phyloP scores from a whole-genome alignment of 2,113 vertebrate genomes.

The Syngnathus floridae region DNA sequence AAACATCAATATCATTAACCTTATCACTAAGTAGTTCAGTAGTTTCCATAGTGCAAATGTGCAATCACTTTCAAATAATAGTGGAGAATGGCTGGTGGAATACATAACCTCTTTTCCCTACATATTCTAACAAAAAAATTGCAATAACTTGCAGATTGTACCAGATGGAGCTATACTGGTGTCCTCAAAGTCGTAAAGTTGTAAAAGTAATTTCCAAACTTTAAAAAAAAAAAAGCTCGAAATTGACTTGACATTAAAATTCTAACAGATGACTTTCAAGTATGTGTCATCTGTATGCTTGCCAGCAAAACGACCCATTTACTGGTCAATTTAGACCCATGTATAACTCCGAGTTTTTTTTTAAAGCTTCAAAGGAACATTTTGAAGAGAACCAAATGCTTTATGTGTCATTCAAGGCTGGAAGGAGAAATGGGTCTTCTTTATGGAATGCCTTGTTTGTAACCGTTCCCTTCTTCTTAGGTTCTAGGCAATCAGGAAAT shows the following conservation, averaged over 20 bases:
- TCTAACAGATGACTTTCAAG: conserved; percentile 33
- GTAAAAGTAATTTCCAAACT: neutral
- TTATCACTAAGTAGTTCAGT: neutral
- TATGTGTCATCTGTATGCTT: conserved; percentile 52
- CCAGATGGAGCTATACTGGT: neutral
- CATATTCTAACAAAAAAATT: neutral
- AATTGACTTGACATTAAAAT: neutral
- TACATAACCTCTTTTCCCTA: neutral
- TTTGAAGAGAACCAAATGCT: conserved; percentile 37
- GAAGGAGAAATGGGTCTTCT: conserved; percentile 15
- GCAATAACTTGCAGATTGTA: neutral
- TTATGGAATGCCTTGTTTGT: conserved; percentile 10
- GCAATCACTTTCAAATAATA: neutral
- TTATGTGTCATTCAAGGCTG: conserved; percentile 32
- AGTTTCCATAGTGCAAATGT: neutral
- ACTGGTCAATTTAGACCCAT: conserved; percentile 56
- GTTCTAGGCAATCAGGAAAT: neutral
- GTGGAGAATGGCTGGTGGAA: neutral
- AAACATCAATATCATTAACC: neutral
- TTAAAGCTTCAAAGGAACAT: conserved; percentile 20
- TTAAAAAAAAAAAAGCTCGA: conserved; percentile 8
- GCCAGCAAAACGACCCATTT: conserved; percentile 53
- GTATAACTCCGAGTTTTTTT: conserved; percentile 46
- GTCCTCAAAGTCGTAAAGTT: neutral
- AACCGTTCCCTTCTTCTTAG: conserved; percentile 28